Base-by-base conservation (phyloP, 2,113 vertebrate species). In the Mobula hypostoma region DNA sequence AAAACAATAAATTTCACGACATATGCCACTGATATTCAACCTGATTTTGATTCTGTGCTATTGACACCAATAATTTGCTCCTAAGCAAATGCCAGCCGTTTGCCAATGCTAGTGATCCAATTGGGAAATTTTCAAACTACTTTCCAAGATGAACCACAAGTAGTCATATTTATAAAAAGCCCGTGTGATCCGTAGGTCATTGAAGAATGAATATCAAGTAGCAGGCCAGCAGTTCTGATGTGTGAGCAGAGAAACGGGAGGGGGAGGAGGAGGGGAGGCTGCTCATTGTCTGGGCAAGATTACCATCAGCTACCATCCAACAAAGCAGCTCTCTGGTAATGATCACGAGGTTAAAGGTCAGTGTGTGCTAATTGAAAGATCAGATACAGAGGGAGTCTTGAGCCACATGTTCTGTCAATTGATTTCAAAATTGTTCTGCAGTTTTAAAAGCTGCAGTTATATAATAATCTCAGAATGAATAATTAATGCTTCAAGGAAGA, bases 401-500 rank as follows among this genome's bases (percentile, higher is more conserved):
- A 15, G 3, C 58, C 61, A 88, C 58, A 14, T n/a, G 61, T 90
- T 32, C 29, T 66, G 85, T 7, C 63, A 66, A 68, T 66, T 90
- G 85, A n/a, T 32, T 68, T 32, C 36, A 66, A 90, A 90, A 90
- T 66, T 66, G n/a, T 63, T 6, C 14, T 90, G n/a, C 61, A n/a
- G 61, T 68, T 4, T 90, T 90, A 66, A 19, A 29, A 90, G 29
- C 27, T 90, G 85, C 32, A 32, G 61, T 66, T 32, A 90, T 90
- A 58, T 90, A 90, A 90, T 90, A 32, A 15, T 90, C 6, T 90
- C 32, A 66, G 32, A 32, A 66, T 68, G 61, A 90, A 90, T 90
- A 90, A 90, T 90, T 90, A 90, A 90, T 90, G 61, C n/a, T 68
- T 29, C 61, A 32, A n/a, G 58, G 61, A 90, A 90, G 63, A 66